phyloP scores from a whole-genome alignment of 2,888 invertebrate species.

The Acrobasis repandana region DNA sequence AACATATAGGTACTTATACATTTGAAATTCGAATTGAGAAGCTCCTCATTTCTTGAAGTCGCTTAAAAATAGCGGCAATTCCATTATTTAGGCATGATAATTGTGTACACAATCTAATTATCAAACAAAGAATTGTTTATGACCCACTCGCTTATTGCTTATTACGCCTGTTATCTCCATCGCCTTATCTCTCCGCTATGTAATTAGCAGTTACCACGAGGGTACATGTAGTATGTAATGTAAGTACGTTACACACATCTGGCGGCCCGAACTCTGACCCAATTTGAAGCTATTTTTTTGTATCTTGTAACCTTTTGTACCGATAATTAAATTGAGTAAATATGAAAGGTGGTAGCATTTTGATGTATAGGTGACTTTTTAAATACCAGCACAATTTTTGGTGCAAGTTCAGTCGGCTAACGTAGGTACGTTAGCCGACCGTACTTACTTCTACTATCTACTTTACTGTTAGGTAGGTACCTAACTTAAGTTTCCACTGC shows the following conservation, averaged over 20 bases:
- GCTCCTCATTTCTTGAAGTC: too few relatives aligned
- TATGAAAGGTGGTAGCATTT: not conserved
- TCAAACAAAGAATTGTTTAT: slow-evolving; percentile 15
- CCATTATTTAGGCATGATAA: not conserved
- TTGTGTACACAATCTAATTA: slow-evolving; percentile 2
- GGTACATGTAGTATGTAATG: not conserved
- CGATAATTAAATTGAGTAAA: not conserved
- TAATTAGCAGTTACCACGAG: slow-evolving; percentile 8
- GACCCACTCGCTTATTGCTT: slow-evolving; percentile 7
- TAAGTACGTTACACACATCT: slow-evolving; percentile 7
- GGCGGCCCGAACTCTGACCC: not conserved
- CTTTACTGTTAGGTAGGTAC: too few relatives aligned
- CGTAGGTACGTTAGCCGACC: too few relatives aligned
- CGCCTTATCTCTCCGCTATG: slow-evolving; percentile 5
- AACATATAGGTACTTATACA: too few relatives aligned
- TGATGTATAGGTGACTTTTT: too few relatives aligned
- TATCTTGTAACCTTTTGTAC: slow-evolving; percentile 1
- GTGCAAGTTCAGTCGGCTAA: too few relatives aligned
- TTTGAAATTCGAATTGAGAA: too few relatives aligned
- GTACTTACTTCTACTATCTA: too few relatives aligned
- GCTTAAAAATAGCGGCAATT: not conserved
- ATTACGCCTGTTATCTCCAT: slow-evolving; percentile 16
- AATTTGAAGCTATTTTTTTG: slow-evolving; percentile 2
- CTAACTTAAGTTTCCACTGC: too few relatives aligned
- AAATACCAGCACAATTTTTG: too few relatives aligned